These are phyloP conservation scores for Falcunculus frontatus DNA, from an alignment of 2,113 vertebrate species.

Conservation along the genomic window DNA sequence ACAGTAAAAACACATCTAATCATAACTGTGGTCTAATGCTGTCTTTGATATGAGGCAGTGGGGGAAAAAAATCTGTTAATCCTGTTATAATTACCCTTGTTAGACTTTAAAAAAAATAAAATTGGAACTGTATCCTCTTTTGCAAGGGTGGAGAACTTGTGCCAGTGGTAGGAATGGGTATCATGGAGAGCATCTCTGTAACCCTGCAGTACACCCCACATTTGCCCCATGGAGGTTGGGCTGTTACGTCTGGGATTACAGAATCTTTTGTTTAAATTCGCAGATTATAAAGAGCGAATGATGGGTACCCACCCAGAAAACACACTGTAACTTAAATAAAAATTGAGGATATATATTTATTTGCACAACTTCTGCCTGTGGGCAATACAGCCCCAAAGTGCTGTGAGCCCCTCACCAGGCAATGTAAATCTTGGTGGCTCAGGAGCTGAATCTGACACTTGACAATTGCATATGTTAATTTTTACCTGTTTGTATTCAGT, in stretches of 20 bases:
- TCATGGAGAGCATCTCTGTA: background rate
- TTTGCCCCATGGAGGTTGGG: background rate
- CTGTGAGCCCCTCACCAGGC: background rate
- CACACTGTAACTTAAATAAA: background rate
- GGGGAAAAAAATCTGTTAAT: background rate
- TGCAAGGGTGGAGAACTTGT: background rate
- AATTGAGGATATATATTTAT: background rate
- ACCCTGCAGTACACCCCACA: fast-evolving
- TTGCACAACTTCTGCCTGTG: background rate
- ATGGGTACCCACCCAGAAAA: background rate
- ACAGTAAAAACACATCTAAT: background rate
- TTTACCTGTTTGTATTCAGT: constrained; percentile 1
- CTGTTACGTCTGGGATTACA: background rate
- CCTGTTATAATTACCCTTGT: background rate
- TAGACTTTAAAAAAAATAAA: background rate
- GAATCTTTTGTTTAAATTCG: background rate
- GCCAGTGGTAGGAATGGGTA: fast-evolving
- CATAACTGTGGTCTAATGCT: background rate
- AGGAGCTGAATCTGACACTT: background rate
- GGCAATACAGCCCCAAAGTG: background rate
- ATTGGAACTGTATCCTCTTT: background rate
- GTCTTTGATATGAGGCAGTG: background rate
- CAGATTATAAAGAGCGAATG: fast-evolving
- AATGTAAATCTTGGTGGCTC: background rate
- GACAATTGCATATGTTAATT: background rate